These are phyloP conservation scores for Brachycybe producta DNA, from an alignment of 2,888 invertebrate genomes.

Conservation along the genomic window DNA sequence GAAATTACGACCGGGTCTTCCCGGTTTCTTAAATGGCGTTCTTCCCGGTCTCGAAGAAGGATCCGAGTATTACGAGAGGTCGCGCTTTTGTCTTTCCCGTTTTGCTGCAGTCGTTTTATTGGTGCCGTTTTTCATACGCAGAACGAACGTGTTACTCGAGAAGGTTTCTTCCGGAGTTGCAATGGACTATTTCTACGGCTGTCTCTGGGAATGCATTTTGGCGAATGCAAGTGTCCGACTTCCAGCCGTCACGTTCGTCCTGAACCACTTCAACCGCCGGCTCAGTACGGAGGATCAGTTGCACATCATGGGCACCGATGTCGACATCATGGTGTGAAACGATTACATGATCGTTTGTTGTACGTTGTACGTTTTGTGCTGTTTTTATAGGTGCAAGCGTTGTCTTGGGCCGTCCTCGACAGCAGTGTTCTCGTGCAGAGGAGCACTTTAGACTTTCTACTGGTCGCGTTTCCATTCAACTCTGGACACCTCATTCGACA, in stretches of 20 bases:
- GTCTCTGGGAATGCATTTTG: constrained; percentile 74
- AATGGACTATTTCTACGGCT: constrained; percentile 65
- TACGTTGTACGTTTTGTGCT: constrained; percentile 6
- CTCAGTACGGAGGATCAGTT: constrained; percentile 66
- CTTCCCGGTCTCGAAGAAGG: constrained; percentile 77
- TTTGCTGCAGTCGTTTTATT: background rate
- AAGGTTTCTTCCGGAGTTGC: constrained; percentile 64
- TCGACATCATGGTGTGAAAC: constrained; percentile 66
- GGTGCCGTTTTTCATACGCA: constrained; percentile 27
- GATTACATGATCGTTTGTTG: background rate
- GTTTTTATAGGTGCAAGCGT: constrained; percentile 48
- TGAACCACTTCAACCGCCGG: constrained; percentile 65
- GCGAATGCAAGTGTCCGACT: constrained; percentile 65
- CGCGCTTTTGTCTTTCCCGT: constrained; percentile 40
- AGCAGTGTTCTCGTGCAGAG: constrained; percentile 68
- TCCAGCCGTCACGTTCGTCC: constrained; percentile 65
- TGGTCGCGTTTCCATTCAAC: constrained; percentile 72
- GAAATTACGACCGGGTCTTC: constrained; percentile 60
- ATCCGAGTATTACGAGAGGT: constrained; percentile 66
- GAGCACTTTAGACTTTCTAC: constrained; percentile 65
- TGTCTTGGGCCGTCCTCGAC: constrained; percentile 69
- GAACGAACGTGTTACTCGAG: constrained; percentile 49
- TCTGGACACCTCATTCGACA: constrained; percentile 48
- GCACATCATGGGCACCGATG: constrained; percentile 67
- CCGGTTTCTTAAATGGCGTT: constrained; percentile 75